phyloP scores from a whole-genome alignment of 2,113 vertebrate genomes.

The Salvelinus fontinalis region DNA sequence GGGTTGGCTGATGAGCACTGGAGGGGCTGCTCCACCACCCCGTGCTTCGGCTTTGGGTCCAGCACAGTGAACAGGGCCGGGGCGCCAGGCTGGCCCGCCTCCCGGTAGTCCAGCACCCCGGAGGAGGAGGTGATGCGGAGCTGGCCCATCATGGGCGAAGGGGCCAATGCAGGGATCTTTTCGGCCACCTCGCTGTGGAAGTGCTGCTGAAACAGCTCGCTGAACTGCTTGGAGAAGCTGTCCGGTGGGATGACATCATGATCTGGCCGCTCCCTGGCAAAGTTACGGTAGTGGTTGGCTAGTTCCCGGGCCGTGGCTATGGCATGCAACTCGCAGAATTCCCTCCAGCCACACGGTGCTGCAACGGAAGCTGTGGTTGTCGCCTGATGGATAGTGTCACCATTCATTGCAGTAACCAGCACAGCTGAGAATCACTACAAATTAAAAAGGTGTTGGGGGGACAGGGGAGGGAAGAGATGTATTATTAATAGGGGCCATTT shows the following conservation, averaged over 20 bases:
- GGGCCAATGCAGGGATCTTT: conserved; percentile 54
- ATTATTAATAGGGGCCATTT: too few relatives aligned
- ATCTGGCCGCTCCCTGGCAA: conserved; percentile 82
- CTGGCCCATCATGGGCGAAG: conserved; percentile 60
- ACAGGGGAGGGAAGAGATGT: neutral
- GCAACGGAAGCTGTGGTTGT: conserved; percentile 47
- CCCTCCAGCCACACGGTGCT: conserved; percentile 86
- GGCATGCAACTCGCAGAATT: conserved; percentile 96
- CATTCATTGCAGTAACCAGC: conserved; percentile 93
- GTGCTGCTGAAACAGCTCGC: conserved; percentile 91
- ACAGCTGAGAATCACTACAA: conserved; percentile 79
- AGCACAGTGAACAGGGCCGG: conserved; percentile 42
- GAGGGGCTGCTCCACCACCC: conserved; percentile 60
- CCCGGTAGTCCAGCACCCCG: conserved; percentile 86
- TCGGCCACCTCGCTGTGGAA: conserved; percentile 90
- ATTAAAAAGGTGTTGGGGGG: conserved; percentile 3
- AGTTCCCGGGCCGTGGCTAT: conserved; percentile 87
- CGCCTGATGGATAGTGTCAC: conserved; percentile 84
- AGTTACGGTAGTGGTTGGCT: conserved; percentile 89
- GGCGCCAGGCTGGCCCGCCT: conserved; percentile 66
- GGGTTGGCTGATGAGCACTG: conserved; percentile 51
- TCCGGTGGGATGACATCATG: conserved; percentile 87
- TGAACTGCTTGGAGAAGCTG: conserved; percentile 90
- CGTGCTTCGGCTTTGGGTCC: conserved; percentile 58
- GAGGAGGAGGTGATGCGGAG: conserved; percentile 72